A percentile compares a stretch with the other conserved stretches of the same genome.
phyloP scores from a whole-genome alignment of 2,797 vertebrate genomes.

The Catharus ustulatus region DNA sequence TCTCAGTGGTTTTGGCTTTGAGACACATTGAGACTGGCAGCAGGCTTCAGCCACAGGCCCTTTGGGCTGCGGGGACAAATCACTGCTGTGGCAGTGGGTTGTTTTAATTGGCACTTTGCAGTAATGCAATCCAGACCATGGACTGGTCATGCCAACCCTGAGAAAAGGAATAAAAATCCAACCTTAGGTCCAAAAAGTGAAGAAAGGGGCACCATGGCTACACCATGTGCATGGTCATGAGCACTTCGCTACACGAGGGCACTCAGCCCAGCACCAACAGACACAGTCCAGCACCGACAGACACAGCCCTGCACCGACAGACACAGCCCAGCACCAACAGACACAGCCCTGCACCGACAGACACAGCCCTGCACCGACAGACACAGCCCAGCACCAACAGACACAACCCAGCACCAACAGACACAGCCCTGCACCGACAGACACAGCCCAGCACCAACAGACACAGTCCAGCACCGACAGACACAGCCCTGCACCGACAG shows the following conservation, averaged over 20 bases:
- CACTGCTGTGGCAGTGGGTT: not conserved
- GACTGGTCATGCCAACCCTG: not conserved
- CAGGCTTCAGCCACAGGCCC: not conserved
- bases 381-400: too few relatives aligned
- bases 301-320: too few relatives aligned
- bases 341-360: too few relatives aligned
- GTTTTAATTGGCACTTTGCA: not conserved
- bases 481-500: too few relatives aligned
- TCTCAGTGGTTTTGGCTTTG: not conserved
- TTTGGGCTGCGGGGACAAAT: not conserved
- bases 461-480: too few relatives aligned
- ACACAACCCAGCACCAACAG: too few relatives aligned
- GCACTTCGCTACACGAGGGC: not conserved
- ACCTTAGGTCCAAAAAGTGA: not conserved
- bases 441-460: too few relatives aligned
- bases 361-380: too few relatives aligned
- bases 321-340: too few relatives aligned
- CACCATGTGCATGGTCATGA: rapidly evolving
- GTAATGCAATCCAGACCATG: not conserved
- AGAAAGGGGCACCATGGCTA: rapidly evolving
- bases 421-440: too few relatives aligned
- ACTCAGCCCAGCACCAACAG: not conserved
- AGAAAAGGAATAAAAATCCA: not conserved
- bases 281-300: too few relatives aligned
- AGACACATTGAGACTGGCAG: not conserved